phyloP scores from a whole-genome alignment of 2,888 invertebrate genomes.

The Brachypalpus laphriformis region DNA sequence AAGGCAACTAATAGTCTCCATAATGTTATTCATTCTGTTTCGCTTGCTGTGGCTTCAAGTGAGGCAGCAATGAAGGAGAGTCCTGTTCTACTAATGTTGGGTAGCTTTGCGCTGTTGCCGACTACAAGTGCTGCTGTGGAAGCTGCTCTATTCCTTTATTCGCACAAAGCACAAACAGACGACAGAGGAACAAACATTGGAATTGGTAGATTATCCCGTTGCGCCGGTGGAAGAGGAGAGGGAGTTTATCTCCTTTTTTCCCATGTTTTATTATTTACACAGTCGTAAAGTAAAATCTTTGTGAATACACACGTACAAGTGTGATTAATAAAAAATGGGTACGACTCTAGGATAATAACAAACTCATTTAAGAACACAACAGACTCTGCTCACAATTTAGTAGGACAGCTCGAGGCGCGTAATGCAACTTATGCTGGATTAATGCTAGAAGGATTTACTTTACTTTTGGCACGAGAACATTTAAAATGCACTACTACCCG shows the following conservation, averaged over 20 bases:
- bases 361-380: slow-evolving; percentile 34
- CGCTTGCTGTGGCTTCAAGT: slow-evolving; percentile 49
- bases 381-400: background rate
- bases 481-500: slow-evolving; percentile 15
- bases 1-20: slow-evolving; percentile 65
- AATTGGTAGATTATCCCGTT: slow-evolving; percentile 55
- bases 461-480: slow-evolving; percentile 16
- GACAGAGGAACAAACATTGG: slow-evolving; percentile 57
- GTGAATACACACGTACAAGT: slow-evolving; percentile 1
- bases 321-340: slow-evolving; percentile 16
- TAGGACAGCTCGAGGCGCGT: background rate
- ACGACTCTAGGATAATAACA: slow-evolving; percentile 21
- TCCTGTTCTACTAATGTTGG: slow-evolving; percentile 25
- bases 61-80: slow-evolving; percentile 8
- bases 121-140: slow-evolving; percentile 26
- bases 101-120: slow-evolving; percentile 28
- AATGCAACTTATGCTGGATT: slow-evolving; percentile 19
- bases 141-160: slow-evolving; percentile 41
- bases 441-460: slow-evolving; percentile 41
- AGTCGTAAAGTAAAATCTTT: slow-evolving; percentile 21
- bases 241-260: slow-evolving; percentile 19
- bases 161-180: slow-evolving; percentile 36
- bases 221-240: background rate
- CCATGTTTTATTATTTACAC: slow-evolving; percentile 26
- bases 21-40: slow-evolving; percentile 55